Base-by-base conservation (phyloP, 2,797 vertebrate species). In the Sebastes steindachneri region DNA sequence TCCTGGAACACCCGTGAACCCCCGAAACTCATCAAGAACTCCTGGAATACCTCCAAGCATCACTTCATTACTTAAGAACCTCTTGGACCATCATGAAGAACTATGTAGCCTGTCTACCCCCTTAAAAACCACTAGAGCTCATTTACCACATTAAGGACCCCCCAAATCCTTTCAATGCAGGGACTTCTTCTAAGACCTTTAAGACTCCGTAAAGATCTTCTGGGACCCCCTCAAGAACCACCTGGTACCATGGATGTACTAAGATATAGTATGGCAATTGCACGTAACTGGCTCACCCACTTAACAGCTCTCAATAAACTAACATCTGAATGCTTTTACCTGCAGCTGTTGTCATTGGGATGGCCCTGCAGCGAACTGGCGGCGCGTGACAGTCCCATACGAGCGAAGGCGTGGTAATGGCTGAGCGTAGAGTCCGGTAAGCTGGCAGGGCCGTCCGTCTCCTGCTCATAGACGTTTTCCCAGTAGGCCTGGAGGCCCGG, bases 401-500 rank as follows among this genome's bases (percentile, higher is more conserved):
- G 97, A 3, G 94, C 79, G 45, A 99, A 99, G 2, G 97, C 94
- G 35, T 98, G 97, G 89, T 96, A 97, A 95, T 99, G 94, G 67
- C 96, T 97, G 86, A 99, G 96, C 0, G 89, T 58, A 0, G 97
- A 86, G 3, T 99, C 97, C 0, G 95, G 96, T 5, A 97, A 93
- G 91, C 95, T 92, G 77, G 95, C 85, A 23, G 87, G 35, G 0
- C 97, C 96, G 0, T 99, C 98, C 0, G 97, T 96, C 86, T 98
- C 97, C 0, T 81, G 77, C 25, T 99, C 97, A 0, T 95, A 98
- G 9, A 95, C 57, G 2, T 97, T 99, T 89, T 99, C 98, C 98
- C 98, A 99, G 96, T 99, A 99, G 0, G 98, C 95, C 48, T 96
- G 94, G 7, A 99, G 96, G 19, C 96, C 96, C 0, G 95, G 96